Conservation (phyloP, 2,797 vertebrate genomes). For the Xenopus petersii region DNA sequence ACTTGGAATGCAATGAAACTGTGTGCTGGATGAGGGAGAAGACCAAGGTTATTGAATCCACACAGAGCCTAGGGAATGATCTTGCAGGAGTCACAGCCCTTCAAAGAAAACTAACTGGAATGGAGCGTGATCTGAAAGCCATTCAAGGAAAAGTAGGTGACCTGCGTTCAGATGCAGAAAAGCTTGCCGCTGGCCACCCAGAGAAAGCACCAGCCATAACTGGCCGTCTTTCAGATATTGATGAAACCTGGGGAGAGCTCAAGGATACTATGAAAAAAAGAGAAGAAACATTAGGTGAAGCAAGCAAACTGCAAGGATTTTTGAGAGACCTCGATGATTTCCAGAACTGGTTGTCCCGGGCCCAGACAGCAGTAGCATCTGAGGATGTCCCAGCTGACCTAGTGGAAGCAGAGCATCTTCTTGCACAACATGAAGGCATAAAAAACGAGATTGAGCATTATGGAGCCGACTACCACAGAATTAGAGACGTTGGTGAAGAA, state of each 20-base stretch:
- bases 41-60: slow-evolving; percentile 94
- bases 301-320: slow-evolving; percentile 88
- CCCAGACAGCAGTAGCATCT: slow-evolving; percentile 85
- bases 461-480: slow-evolving; percentile 81
- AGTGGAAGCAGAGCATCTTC: slow-evolving; percentile 79
- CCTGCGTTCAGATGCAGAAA: slow-evolving; percentile 74
- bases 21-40: slow-evolving; percentile 94
- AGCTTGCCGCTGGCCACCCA: slow-evolving; percentile 75
- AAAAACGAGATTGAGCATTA: slow-evolving; percentile 90
- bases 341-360: slow-evolving; percentile 89
- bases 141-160: slow-evolving; percentile 86
- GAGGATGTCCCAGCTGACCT: slow-evolving; percentile 86
- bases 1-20: slow-evolving; percentile 91
- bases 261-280: slow-evolving; percentile 80
- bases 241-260: slow-evolving; percentile 85
- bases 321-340: slow-evolving; percentile 88
- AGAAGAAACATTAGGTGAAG: slow-evolving; percentile 88
- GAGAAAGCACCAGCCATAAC: slow-evolving; percentile 75
- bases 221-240: slow-evolving; percentile 70
- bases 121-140: slow-evolving; percentile 89
- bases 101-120: slow-evolving; percentile 89
- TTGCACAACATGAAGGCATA: slow-evolving; percentile 83
- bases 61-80: slow-evolving; percentile 86
- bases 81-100: slow-evolving; percentile 87
- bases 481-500: slow-evolving; percentile 81